Conservation (phyloP, 2,888 invertebrate species). For the Tetragonula carbonaria region DNA sequence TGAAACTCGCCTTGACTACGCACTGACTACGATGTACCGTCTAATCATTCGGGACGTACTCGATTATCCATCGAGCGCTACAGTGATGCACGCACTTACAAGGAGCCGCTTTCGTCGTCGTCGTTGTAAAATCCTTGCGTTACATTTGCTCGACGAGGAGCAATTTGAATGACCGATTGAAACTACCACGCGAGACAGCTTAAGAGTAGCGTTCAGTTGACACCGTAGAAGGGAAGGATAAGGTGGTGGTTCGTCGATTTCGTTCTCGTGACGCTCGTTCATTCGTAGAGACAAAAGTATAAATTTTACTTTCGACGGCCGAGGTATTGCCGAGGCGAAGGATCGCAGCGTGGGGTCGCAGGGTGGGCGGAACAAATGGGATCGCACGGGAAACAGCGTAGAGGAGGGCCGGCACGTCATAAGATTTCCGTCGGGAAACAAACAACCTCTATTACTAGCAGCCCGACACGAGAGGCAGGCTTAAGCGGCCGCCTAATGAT, state of each 20-base stretch:
- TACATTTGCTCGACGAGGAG: too few relatives aligned
- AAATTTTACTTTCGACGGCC: slow-evolving; percentile 66
- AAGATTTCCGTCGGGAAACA: slow-evolving; percentile 74
- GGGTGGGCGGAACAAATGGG: slow-evolving; percentile 76
- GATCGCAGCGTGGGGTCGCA: slow-evolving; percentile 42
- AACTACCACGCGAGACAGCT: background rate
- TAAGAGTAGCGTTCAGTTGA: background rate
- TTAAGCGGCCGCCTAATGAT: slow-evolving; percentile 65
- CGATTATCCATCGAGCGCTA: background rate
- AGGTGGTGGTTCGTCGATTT: background rate
- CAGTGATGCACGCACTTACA: background rate
- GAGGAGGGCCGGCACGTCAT: slow-evolving; percentile 73
- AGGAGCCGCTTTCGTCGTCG: background rate
- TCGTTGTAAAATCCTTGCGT: too few relatives aligned
- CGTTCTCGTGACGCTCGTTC: slow-evolving; percentile 59
- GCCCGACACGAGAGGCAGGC: slow-evolving; percentile 56
- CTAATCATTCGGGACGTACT: slow-evolving; percentile 8
- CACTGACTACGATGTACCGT: background rate
- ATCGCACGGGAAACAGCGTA: slow-evolving; percentile 72
- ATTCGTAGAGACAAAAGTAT: slow-evolving; percentile 55
- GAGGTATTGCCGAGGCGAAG: slow-evolving; percentile 35
- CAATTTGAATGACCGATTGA: too few relatives aligned
- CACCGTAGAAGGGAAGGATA: background rate
- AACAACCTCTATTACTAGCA: slow-evolving; percentile 67
- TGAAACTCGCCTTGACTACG: background rate